Conservation (phyloP, 2,888 invertebrate species). For the Hyposoter dolosus region DNA sequence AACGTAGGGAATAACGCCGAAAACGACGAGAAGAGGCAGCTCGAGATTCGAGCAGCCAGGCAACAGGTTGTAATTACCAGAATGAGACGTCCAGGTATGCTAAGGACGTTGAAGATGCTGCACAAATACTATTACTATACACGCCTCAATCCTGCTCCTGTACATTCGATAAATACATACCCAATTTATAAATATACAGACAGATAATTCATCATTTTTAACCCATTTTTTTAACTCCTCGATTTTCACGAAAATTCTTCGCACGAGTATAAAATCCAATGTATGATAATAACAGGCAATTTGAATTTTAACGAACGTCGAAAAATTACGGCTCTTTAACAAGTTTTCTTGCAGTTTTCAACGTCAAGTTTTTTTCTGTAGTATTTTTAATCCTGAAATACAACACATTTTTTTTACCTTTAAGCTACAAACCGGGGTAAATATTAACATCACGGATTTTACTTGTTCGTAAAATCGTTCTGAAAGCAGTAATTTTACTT, state of each 20-base stretch:
- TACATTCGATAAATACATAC: conserved; percentile 13
- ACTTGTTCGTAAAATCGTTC: too few species aligned
- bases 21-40: conserved; percentile 31
- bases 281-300: not conserved
- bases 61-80: conserved; percentile 45
- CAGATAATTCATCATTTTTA: not conserved
- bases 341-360: not conserved
- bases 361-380: not conserved
- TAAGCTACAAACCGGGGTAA: too few species aligned
- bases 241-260: not conserved
- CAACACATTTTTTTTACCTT: too few species aligned
- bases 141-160: conserved; percentile 2
- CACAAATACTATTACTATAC: conserved; percentile 31
- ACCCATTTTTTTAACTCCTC: not conserved
- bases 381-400: not conserved
- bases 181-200: conserved; percentile 26
- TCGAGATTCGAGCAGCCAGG: conserved; percentile 25
- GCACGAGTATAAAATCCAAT: not conserved
- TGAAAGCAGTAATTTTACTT: too few species aligned
- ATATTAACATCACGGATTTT: too few species aligned
- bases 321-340: not conserved
- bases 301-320: not conserved
- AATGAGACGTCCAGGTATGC: conserved; percentile 21
- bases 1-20: not conserved
- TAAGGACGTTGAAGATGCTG: not conserved